Evolutionary conservation across 2,888 invertebrate species (phyloP).

Genomic region (Panzeria rudis): DNA sequence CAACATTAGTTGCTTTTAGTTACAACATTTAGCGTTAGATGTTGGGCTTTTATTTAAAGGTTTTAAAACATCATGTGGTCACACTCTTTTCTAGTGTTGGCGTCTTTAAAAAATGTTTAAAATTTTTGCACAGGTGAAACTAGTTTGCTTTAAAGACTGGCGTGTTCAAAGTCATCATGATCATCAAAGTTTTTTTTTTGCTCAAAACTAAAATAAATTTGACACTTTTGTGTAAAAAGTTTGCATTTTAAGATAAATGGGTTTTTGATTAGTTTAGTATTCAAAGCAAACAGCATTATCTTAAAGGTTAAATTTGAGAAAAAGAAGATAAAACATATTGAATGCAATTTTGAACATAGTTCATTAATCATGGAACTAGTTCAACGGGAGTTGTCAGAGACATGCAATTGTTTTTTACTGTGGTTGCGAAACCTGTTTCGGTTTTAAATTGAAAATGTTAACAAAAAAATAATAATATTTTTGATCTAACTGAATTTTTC

Average conservation of each 20-base stretch:
- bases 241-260: constrained; percentile 53
- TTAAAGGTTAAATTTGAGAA: constrained; percentile 12
- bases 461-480: too few relatives aligned
- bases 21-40: constrained; percentile 3
- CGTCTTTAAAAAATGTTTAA: not conserved
- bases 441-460: too few relatives aligned
- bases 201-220: constrained; percentile 41
- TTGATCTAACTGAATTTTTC: too few relatives aligned
- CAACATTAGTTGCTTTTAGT: not conserved
- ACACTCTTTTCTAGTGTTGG: constrained; percentile 9
- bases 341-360: not conserved
- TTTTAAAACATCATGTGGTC: constrained; percentile 27
- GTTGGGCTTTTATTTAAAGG: constrained; percentile 16
- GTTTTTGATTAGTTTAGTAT: constrained; percentile 62
- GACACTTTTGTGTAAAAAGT: constrained; percentile 58
- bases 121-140: constrained; percentile 48
- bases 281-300: constrained; percentile 5
- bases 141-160: constrained; percentile 38
- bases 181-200: constrained; percentile 24
- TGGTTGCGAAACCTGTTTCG: not conserved
- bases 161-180: constrained; percentile 52
- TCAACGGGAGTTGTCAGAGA: not conserved
- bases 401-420: not conserved
- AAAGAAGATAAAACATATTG: not conserved
- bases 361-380: not conserved